Conservation (phyloP, 2,113 vertebrate species). For the Nyctereutes procyonoides region DNA sequence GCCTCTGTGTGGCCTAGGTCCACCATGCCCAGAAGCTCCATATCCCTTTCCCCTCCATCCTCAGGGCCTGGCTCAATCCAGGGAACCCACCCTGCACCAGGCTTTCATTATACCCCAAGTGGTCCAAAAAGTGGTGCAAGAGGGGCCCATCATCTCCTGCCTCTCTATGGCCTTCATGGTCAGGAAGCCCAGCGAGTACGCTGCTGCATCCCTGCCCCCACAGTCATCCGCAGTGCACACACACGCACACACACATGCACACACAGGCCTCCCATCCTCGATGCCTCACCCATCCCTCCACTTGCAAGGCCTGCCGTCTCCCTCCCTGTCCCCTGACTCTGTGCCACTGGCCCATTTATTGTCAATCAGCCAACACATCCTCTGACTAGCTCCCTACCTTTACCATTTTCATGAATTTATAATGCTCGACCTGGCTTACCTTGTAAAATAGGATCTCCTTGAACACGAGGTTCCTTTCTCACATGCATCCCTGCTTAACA, state of each 20-base stretch:
- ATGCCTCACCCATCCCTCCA: neutral
- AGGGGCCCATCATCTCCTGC: fast-evolving
- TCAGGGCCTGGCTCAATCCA: fast-evolving
- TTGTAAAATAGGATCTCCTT: neutral
- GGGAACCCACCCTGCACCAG: fast-evolving
- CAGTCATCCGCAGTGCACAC: neutral
- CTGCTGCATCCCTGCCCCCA: fast-evolving
- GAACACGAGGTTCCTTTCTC: neutral
- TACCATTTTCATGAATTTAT: fast-evolving
- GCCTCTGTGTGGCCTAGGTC: fast-evolving
- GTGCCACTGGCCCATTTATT: neutral
- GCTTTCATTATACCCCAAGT: neutral
- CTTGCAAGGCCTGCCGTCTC: fast-evolving
- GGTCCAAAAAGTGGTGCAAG: neutral
- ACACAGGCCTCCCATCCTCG: fast-evolving
- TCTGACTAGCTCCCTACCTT: fast-evolving
- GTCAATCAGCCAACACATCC: fast-evolving
- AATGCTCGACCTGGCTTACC: neutral
- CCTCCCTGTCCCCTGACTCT: fast-evolving
- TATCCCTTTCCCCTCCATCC: fast-evolving
- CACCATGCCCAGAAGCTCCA: fast-evolving
- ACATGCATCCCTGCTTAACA: fast-evolving
- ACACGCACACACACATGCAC: fast-evolving
- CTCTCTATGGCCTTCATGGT: fast-evolving
- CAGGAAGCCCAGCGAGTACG: neutral